Evolutionary conservation across 2,888 invertebrate genomes (phyloP), one percentile per base, ranked within the genome.

Genomic region (Tholera decimalis): DNA sequence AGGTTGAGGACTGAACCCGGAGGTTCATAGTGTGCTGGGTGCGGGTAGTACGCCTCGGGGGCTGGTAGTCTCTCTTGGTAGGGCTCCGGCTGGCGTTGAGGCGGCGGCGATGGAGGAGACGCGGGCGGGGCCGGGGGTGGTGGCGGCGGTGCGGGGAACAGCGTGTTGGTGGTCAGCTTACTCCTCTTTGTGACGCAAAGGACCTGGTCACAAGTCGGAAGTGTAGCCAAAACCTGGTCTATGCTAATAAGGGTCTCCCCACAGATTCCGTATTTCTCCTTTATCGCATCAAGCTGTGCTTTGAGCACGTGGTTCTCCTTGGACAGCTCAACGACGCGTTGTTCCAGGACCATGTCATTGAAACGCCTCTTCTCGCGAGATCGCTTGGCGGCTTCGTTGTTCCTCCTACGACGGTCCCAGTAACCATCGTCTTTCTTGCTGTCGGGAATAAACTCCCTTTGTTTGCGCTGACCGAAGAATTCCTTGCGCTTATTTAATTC

Each of bases 391-490:
- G 99, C 99, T 92, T 99, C 99, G 92, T 99, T 99, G 94, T 99
- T 99, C 67, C 99, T 97, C 73, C 99, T 96, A 63, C 99, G 96
- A 63, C 99, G 97, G 92, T 99, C 99, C 99, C 99, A 99, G 93
- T 99, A 99, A 87, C 98, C 98, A 85, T 99, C 98, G 88, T 99
- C 99, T 90, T 99, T 99, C 91, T 99, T 99, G 93, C 97, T 98
- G 90, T 99, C 99, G 0, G 99, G 99, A 74, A 99, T 99, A 92
- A 99, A 99, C 91, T 99, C 99, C 15, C 99, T 96, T 88, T 99
- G 99, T 89, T 99, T 99, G 84, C 99, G 97, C 86, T 98, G 98
- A 1, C 98, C 98, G 92, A 98, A 98, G 85, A 98, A 96, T 79
- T 98, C 98, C 88, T 98, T 98, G 80, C 98, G 97, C 83, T 97